A percentile compares a stretch with the other conserved stretches of the same genome.
phyloP scores from a whole-genome alignment of 2,797 vertebrate genomes.

The Falco columbarius region DNA sequence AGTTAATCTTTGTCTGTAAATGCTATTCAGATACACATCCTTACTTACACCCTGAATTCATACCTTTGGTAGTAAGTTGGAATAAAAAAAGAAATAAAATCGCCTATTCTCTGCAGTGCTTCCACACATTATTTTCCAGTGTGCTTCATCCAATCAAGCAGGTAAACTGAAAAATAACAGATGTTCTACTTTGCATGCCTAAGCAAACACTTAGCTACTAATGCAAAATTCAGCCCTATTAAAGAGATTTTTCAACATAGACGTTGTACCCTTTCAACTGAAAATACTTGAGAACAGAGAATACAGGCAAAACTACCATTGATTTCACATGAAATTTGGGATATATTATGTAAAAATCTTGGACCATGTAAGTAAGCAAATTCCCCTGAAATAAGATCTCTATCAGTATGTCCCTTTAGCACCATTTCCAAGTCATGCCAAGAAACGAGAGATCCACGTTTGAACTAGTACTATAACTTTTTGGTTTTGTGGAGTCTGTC shows the following conservation, averaged over 20 bases:
- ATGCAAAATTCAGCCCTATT: not conserved
- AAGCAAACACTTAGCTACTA: not conserved
- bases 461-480: not conserved
- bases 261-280: not conserved
- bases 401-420: not conserved
- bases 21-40: not conserved
- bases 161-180: not conserved
- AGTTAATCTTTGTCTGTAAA: not conserved
- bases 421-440: not conserved
- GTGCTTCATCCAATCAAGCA: not conserved
- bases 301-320: not conserved
- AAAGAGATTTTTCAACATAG: not conserved
- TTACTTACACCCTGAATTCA: not conserved
- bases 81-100: not conserved
- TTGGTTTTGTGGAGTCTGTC: not conserved
- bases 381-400: not conserved
- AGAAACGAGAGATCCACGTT: not conserved
- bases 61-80: not conserved
- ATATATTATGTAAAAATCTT: not conserved
- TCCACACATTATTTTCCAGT: not conserved
- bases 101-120: not conserved
- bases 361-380: not conserved
- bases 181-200: not conserved
- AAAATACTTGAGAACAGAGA: not conserved
- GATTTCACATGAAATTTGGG: not conserved